phyloP scores from a whole-genome alignment of 2,113 vertebrate species.

The Brachionichthys hirsutus region DNA sequence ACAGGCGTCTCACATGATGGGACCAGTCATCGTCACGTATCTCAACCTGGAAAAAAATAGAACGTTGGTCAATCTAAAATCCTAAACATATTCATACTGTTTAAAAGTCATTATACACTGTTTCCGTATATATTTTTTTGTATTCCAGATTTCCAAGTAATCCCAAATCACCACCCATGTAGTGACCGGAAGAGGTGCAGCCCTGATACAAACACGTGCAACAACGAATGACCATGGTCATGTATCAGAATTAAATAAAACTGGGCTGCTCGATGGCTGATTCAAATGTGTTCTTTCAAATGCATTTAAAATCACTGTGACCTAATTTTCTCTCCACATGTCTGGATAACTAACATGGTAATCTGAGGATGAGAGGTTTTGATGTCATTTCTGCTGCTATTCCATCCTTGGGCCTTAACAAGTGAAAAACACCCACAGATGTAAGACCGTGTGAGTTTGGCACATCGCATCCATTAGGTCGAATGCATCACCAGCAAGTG shows the following conservation, averaged over 20 bases:
- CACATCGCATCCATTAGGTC: slow-evolving; percentile 58
- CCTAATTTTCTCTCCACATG: slow-evolving; percentile 45
- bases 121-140: slow-evolving; percentile 12
- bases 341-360: slow-evolving; percentile 58
- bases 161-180: slow-evolving; percentile 55
- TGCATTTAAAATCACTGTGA: slow-evolving; percentile 35
- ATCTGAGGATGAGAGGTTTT: slow-evolving; percentile 72
- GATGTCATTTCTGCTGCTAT: slow-evolving; percentile 63
- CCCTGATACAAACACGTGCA: background rate
- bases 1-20: slow-evolving; percentile 60
- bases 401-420: slow-evolving; percentile 35
- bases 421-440: slow-evolving; percentile 63
- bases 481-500: slow-evolving; percentile 70
- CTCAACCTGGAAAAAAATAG: slow-evolving; percentile 48
- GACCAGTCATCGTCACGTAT: slow-evolving; percentile 42
- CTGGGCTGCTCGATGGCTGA: slow-evolving; percentile 4
- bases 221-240: background rate
- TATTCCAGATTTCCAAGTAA: slow-evolving; percentile 63
- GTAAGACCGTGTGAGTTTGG: slow-evolving; percentile 60
- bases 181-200: slow-evolving; percentile 18
- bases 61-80: slow-evolving; percentile 42
- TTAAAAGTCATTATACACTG: background rate
- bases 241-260: slow-evolving; percentile 5
- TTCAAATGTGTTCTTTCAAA: slow-evolving; percentile 28
- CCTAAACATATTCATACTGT: background rate